Evolutionary conservation across 2,113 vertebrate species (phyloP).

Genomic region (Bubalus kerabau): DNA sequence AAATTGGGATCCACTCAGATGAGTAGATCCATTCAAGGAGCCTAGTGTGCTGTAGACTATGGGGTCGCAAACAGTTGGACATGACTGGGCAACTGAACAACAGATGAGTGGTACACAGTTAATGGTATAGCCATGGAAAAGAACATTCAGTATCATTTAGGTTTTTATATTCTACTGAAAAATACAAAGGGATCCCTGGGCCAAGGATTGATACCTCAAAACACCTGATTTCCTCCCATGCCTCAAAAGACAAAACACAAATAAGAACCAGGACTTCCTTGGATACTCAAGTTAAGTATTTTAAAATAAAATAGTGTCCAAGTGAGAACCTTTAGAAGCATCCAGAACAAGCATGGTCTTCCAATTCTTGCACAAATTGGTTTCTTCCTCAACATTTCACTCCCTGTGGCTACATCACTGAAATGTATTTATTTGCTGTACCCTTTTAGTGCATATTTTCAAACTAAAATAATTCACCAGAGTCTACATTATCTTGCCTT

Average conservation of each 20-base stretch:
- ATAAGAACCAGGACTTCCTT: background rate
- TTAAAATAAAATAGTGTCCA: background rate
- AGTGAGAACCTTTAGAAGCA: background rate
- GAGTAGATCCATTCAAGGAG: background rate
- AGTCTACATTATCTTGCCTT: background rate
- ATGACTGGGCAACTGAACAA: background rate
- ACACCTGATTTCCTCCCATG: background rate
- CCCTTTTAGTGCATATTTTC: background rate
- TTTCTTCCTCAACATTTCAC: background rate
- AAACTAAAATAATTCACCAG: background rate
- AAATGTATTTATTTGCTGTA: background rate
- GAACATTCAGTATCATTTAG: background rate
- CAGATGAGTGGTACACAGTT: background rate
- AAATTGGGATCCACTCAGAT: background rate
- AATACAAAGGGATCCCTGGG: background rate
- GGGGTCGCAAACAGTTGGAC: background rate
- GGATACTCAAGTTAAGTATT: background rate
- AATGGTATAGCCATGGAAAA: background rate
- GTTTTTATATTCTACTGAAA: background rate
- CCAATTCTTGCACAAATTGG: background rate
- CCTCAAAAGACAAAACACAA: background rate
- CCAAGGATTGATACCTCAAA: background rate
- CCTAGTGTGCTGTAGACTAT: background rate
- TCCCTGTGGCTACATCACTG: background rate
- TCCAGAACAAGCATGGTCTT: background rate